Evolutionary conservation across 2,113 vertebrate species (phyloP).

Genomic region (Calonectris borealis): DNA sequence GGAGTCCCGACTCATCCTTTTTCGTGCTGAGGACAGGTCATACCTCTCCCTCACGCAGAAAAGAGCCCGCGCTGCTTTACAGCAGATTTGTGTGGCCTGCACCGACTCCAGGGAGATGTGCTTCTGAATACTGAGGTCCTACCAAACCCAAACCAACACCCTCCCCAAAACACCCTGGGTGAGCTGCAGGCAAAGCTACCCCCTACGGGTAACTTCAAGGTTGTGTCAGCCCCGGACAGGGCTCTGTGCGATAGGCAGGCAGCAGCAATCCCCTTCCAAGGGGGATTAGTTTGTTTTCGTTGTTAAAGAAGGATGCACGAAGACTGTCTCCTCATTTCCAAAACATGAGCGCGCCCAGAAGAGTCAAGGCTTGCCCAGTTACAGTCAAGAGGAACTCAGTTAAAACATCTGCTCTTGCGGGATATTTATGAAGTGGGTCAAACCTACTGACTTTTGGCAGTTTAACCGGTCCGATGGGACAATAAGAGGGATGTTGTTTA

Average conservation of each 20-base stretch:
- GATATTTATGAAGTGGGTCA: neutral
- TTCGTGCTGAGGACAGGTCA: neutral
- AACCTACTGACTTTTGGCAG: neutral
- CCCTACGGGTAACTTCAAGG: neutral
- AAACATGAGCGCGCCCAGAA: neutral
- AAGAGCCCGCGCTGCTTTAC: neutral
- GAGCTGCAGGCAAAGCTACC: neutral
- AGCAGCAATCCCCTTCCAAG: neutral
- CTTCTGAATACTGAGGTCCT: neutral
- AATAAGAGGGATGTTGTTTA: neutral
- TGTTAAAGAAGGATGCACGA: neutral
- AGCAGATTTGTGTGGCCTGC: neutral
- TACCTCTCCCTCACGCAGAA: fast-evolving
- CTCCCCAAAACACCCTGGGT: neutral
- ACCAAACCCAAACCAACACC: neutral
- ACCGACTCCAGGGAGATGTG: neutral
- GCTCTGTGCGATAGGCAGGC: neutral
- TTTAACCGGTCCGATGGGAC: neutral
- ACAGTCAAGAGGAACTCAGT: neutral
- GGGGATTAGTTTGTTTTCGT: neutral
- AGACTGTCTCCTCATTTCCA: neutral
- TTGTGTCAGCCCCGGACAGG: neutral
- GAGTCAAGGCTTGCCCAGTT: neutral
- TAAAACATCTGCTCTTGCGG: neutral
- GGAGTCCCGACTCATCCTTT: neutral